Conservation (phyloP, 2,797 vertebrate genomes). For the Heliangelus exortis region DNA sequence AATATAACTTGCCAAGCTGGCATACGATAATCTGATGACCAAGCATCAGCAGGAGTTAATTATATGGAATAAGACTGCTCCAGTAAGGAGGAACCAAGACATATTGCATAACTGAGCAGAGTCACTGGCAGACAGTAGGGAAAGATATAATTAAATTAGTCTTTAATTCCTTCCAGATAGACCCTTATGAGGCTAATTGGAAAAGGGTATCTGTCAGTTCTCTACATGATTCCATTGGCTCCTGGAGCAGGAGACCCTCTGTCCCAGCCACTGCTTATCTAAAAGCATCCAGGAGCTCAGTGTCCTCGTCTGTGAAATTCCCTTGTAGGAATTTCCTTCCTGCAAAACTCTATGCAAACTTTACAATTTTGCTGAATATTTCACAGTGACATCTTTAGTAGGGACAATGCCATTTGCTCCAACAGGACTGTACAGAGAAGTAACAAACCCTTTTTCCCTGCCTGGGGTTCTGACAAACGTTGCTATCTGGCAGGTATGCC, state of each 20-base stretch:
- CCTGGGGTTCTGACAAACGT: not conserved
- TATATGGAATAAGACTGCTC: not conserved
- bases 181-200: not conserved
- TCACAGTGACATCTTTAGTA: not conserved
- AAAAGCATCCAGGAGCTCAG: not conserved
- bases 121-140: not conserved
- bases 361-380: not conserved
- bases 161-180: not conserved
- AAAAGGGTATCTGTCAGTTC: not conserved
- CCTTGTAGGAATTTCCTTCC: not conserved
- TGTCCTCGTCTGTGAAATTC: not conserved
- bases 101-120: not conserved
- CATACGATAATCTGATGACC: not conserved
- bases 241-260: not conserved
- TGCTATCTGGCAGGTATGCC: not conserved
- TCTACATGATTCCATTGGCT: not conserved
- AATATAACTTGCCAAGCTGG: not conserved
- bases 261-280: not conserved
- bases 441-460: not conserved
- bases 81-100: not conserved
- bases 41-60: not conserved
- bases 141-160: not conserved
- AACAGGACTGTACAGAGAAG: not conserved
- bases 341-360: not conserved
- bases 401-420: not conserved